phyloP scores from a whole-genome alignment of 1,140 invertebrate species.

The Paraescarpia echinospica region DNA sequence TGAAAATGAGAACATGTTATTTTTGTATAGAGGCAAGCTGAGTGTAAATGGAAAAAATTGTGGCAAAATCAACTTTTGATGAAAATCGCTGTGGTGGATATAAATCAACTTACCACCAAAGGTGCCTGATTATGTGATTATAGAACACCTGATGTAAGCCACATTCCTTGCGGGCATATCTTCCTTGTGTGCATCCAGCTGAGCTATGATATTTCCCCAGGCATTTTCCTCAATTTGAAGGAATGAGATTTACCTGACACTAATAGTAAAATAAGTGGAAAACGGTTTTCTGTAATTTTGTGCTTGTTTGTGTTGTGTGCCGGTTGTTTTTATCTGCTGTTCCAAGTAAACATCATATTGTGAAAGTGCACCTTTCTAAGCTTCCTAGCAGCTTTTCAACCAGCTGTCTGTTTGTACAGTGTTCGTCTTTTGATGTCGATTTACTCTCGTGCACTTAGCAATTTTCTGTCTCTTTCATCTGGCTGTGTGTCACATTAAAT shows the following conservation, averaged over 20 bases:
- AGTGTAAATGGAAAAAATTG: not conserved
- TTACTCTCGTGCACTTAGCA: not conserved
- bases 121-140: not conserved
- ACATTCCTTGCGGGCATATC: not conserved
- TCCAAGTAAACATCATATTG: not conserved
- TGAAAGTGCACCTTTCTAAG: not conserved
- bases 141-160: not conserved
- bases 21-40: not conserved
- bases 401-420: not conserved
- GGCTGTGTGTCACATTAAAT: not conserved
- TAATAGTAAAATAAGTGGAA: not conserved
- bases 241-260: not conserved
- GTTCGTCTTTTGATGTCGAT: not conserved
- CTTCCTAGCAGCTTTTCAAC: not conserved
- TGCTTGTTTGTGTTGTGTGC: not conserved
- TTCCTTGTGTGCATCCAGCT: not conserved
- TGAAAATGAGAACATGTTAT: not conserved
- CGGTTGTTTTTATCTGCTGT: too few relatives aligned
- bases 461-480: not conserved
- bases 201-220: not conserved
- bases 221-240: not conserved
- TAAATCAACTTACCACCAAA: not conserved
- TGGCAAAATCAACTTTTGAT: not conserved
- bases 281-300: not conserved
- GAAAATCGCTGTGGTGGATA: not conserved